Evolutionary conservation across 2,113 vertebrate species (phyloP).

Genomic region (Murina feae): DNA sequence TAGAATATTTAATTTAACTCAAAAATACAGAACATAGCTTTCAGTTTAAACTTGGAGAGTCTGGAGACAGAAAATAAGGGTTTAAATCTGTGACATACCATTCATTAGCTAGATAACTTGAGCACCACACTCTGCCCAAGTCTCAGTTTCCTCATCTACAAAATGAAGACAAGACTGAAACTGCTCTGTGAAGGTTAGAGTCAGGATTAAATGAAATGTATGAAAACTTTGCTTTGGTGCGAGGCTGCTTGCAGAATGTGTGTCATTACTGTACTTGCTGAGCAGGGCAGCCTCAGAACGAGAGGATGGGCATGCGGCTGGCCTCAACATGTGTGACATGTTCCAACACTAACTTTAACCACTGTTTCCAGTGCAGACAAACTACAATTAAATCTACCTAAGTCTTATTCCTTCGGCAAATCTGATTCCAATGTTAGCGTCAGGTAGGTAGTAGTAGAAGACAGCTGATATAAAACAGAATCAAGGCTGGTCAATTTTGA

Average conservation of each 20-base stretch:
- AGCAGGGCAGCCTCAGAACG: background rate
- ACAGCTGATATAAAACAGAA: background rate
- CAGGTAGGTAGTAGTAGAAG: background rate
- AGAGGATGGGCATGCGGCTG: background rate
- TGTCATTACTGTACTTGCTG: background rate
- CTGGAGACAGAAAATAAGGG: background rate
- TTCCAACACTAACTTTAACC: background rate
- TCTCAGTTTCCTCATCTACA: background rate
- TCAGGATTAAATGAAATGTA: background rate
- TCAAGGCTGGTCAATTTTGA: background rate
- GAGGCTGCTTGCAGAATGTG: fast-evolving
- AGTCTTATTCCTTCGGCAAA: background rate
- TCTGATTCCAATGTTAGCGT: slow-evolving; percentile 12
- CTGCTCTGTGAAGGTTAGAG: background rate
- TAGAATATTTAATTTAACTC: background rate
- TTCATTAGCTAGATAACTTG: background rate
- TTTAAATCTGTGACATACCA: background rate
- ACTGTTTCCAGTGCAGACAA: background rate
- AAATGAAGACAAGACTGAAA: background rate
- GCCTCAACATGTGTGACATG: background rate
- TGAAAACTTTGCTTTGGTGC: background rate
- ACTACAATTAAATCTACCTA: slow-evolving; percentile 30
- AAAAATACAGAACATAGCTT: background rate
- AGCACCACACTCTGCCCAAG: background rate
- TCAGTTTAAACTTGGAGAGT: background rate